These are phyloP conservation scores for Agrilus cyanescens DNA, from an alignment of 2,888 invertebrate species.

Conservation along the genomic window DNA sequence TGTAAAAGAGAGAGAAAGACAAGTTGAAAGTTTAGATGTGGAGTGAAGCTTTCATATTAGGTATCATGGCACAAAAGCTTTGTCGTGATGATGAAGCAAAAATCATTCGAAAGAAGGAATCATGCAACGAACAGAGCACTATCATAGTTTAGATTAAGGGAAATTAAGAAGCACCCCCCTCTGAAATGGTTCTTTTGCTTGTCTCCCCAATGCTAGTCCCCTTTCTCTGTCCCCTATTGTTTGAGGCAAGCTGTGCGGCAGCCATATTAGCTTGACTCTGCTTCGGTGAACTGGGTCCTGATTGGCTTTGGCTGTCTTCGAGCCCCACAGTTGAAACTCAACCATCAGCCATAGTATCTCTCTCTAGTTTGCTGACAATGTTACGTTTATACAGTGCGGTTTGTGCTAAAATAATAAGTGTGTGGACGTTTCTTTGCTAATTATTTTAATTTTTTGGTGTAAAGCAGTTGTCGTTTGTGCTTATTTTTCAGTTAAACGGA, in stretches of 20 bases:
- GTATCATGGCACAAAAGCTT: slow-evolving; percentile 6
- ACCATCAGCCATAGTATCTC: slow-evolving; percentile 24
- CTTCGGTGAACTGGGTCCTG: slow-evolving; percentile 36
- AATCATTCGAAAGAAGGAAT: slow-evolving; percentile 8
- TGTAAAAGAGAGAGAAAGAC: too few relatives aligned
- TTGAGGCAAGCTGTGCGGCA: slow-evolving; percentile 32
- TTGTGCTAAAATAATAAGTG: slow-evolving; percentile 23
- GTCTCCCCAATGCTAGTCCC: slow-evolving; percentile 29
- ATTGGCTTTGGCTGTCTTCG: slow-evolving; percentile 37
- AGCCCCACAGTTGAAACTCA: slow-evolving; percentile 32
- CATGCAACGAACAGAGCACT: slow-evolving; percentile 18
- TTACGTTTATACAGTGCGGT: slow-evolving; percentile 27
- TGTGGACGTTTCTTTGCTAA: slow-evolving; percentile 17
- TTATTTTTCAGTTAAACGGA: slow-evolving; percentile 10
- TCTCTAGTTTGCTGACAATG: slow-evolving; percentile 23
- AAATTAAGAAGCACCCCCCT: slow-evolving; percentile 27
- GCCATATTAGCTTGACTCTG: slow-evolving; percentile 39
- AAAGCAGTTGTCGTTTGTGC: neutral
- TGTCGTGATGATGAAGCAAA: slow-evolving; percentile 2
- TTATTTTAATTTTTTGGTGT: slow-evolving; percentile 8
- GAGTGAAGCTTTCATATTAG: slow-evolving; percentile 6
- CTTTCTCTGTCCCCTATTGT: slow-evolving; percentile 37
- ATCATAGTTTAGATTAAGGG: slow-evolving; percentile 30
- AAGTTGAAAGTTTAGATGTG: neutral
- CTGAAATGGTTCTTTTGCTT: slow-evolving; percentile 26